Percentiles rank a stretch among this genome's conserved stretches.
Conservation (phyloP, 2,113 vertebrate genomes). For the Tragelaphus strepsiceros region DNA sequence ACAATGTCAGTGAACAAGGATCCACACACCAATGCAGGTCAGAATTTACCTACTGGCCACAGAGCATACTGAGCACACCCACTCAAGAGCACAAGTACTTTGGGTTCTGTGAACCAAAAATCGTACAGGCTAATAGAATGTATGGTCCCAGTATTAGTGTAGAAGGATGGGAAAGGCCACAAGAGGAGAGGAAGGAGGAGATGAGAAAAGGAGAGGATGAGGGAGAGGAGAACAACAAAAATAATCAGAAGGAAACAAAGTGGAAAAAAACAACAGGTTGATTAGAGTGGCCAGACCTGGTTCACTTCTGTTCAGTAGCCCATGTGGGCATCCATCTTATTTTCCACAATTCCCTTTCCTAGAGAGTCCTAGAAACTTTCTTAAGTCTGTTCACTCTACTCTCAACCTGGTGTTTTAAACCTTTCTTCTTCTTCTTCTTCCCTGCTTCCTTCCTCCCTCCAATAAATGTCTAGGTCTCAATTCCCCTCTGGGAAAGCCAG, state of each 20-base stretch:
- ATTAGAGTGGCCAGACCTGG: not conserved
- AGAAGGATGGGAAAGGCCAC: not conserved
- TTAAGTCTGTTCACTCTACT: not conserved
- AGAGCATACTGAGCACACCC: not conserved
- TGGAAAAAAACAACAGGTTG: not conserved
- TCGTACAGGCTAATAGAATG: not conserved
- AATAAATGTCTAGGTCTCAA: not conserved
- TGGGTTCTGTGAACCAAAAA: not conserved
- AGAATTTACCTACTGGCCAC: not conserved
- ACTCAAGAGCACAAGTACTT: not conserved
- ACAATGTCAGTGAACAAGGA: not conserved
- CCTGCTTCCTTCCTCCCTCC: not conserved
- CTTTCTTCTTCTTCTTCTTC: not conserved
- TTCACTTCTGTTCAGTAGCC: not conserved
- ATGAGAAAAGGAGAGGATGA: not conserved
- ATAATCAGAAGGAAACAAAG: not conserved
- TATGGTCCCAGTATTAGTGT: not conserved
- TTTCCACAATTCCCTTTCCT: not conserved
- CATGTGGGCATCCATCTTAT: not conserved
- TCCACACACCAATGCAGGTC: not conserved
- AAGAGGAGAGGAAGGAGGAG: not conserved
- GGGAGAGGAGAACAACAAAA: not conserved
- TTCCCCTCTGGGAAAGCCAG: not conserved
- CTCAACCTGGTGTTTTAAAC: not conserved
- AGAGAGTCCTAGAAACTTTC: not conserved